phyloP scores from a whole-genome alignment of 2,113 vertebrate species.

The Limnothrissa miodon region DNA sequence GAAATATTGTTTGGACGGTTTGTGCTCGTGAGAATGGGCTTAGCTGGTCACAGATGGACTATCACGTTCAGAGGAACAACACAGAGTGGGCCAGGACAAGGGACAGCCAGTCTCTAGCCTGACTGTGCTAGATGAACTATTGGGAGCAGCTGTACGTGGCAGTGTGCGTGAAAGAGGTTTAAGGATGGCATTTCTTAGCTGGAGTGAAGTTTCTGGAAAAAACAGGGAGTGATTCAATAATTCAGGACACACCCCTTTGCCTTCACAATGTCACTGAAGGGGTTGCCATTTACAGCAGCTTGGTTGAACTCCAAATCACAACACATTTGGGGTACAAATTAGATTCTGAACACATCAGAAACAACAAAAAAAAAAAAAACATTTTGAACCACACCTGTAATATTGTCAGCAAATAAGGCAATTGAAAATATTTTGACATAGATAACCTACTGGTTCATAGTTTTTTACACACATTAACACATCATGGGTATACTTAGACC shows the following conservation, averaged over 20 bases:
- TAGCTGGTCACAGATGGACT: neutral
- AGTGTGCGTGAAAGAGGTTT: neutral
- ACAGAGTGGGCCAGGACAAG: neutral
- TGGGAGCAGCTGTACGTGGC: neutral
- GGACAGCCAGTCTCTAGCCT: neutral
- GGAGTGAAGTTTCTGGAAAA: neutral
- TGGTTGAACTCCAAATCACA: neutral
- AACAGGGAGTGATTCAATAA: slow-evolving; percentile 19
- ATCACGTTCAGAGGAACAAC: neutral
- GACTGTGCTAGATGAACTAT: neutral
- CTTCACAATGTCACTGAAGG: neutral
- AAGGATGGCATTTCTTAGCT: slow-evolving; percentile 11
- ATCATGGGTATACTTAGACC: neutral
- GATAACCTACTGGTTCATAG: neutral
- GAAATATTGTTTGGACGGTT: neutral
- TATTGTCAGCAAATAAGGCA: neutral
- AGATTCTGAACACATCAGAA: neutral
- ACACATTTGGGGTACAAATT: neutral
- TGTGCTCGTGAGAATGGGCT: neutral
- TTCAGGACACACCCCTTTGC: slow-evolving; percentile 35
- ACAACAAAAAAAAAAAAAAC: no score
- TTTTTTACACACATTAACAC: neutral
- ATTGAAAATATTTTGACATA: neutral
- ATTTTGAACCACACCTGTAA: neutral
- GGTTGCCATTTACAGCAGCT: neutral